Base-by-base conservation (phyloP, 1,140 invertebrate species). In the Metopolophium dirhodum region DNA sequence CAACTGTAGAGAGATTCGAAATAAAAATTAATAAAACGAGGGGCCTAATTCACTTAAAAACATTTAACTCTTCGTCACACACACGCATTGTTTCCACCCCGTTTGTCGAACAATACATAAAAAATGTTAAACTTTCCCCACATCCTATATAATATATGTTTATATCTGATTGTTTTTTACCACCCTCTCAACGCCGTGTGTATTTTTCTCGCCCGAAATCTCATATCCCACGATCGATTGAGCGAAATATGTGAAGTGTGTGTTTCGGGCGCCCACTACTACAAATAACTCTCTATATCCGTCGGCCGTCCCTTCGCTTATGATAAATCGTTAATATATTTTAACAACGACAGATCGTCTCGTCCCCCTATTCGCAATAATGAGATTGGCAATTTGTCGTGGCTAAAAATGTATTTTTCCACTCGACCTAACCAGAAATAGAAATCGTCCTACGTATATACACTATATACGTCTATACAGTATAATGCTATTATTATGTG, bases 261-360 rank as follows among this genome's bases (percentile, higher is more conserved):
- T 89, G 35, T 89, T 57, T 54, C 35, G 22, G 22, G 35, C 51
- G 7, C 26, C 89, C 89, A 90, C 88, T 89, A 30, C 37, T 89
- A 45, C 54, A 45, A 90, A 90, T 45, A 90, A 68, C 37, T 49
- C 22, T 85, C 37, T 85, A 26, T 26, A 37, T 41, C 9, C 9
- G 3, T 41, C 83, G 9, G 18, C 18, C 22, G 26, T 68, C 54
- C 87, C 51, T 61, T 68, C 54, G 14, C 30, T 61, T 61, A 68
- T 45, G 89, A 90, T 90, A 61, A 68, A 45, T 90, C 26, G 89
- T 90, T 61, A 61, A 90, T 90, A 90, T 90, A 61, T 90, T 45
- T 54, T 57, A 89, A 54, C 49, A 54, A 35, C 51, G 2, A 89
- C 18, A 37, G n/a, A 54, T 51, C 30, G 35, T 82, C 77, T 82